Conservation (phyloP, 2,113 vertebrate species). For the Sturnira hondurensis region DNA sequence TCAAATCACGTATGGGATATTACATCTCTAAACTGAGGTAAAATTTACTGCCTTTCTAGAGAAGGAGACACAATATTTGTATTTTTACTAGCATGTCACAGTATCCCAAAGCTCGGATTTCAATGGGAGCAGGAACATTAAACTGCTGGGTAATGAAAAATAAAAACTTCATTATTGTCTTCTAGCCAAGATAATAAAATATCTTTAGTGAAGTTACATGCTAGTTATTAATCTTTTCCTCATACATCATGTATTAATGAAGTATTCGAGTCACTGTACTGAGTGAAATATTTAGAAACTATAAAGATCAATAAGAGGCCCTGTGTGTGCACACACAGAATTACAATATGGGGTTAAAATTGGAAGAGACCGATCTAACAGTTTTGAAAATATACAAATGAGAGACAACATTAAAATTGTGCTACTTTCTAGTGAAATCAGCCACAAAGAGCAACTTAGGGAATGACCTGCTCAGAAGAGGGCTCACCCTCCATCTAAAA, state of each 20-base stretch:
- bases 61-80: background rate
- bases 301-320: background rate
- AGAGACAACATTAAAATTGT: background rate
- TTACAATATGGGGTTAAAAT: background rate
- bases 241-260: background rate
- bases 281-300: background rate
- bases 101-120: constrained; percentile 29
- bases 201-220: background rate
- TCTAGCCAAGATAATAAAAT: constrained; percentile 5
- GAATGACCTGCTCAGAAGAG: background rate
- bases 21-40: background rate
- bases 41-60: background rate
- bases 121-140: background rate
- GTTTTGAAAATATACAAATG: background rate
- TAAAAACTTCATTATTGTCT: background rate
- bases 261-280: background rate
- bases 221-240: background rate
- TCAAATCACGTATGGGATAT: background rate
- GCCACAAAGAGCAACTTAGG: background rate
- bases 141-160: background rate
- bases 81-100: constrained; percentile 30
- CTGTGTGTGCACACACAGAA: background rate
- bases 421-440: background rate
- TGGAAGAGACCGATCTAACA: background rate
- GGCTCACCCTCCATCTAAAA: background rate